phyloP scores from a whole-genome alignment of 2,888 invertebrate genomes.

The Drosophila paramelanica region DNA sequence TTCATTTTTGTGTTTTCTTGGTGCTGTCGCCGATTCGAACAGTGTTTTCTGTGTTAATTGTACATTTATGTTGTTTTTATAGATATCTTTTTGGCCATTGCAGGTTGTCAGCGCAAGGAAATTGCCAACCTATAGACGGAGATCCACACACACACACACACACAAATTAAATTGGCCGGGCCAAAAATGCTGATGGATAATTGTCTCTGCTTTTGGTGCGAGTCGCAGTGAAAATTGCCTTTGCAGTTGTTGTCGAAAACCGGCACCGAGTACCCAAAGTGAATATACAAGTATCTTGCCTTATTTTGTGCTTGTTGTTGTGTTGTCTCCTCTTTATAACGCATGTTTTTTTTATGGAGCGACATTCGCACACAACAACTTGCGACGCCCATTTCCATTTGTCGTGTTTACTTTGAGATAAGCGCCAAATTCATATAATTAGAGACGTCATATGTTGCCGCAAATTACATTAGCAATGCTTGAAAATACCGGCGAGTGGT shows the following conservation, averaged over 20 bases:
- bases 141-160: slow-evolving; percentile 1
- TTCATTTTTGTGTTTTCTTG: slow-evolving; percentile 23
- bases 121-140: slow-evolving; percentile 44
- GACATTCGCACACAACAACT: slow-evolving; percentile 38
- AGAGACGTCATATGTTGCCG: slow-evolving; percentile 71
- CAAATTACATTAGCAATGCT: slow-evolving; percentile 60
- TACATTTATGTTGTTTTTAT: slow-evolving; percentile 48
- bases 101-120: slow-evolving; percentile 64
- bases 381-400: slow-evolving; percentile 69
- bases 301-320: slow-evolving; percentile 15
- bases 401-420: slow-evolving; percentile 72
- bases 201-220: slow-evolving; percentile 65
- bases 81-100: slow-evolving; percentile 44
- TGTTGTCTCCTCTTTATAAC: slow-evolving; percentile 35
- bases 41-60: slow-evolving; percentile 61
- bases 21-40: slow-evolving; percentile 35
- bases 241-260: background rate
- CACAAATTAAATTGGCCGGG: slow-evolving; percentile 47
- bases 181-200: slow-evolving; percentile 69
- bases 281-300: slow-evolving; percentile 17
- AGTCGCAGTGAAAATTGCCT: slow-evolving; percentile 67
- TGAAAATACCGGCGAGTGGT: slow-evolving; percentile 9
- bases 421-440: slow-evolving; percentile 78
- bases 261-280: background rate
- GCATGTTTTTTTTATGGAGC: slow-evolving; percentile 45